Conservation (phyloP, 2,113 vertebrate species). For the Apteryx owenii region DNA sequence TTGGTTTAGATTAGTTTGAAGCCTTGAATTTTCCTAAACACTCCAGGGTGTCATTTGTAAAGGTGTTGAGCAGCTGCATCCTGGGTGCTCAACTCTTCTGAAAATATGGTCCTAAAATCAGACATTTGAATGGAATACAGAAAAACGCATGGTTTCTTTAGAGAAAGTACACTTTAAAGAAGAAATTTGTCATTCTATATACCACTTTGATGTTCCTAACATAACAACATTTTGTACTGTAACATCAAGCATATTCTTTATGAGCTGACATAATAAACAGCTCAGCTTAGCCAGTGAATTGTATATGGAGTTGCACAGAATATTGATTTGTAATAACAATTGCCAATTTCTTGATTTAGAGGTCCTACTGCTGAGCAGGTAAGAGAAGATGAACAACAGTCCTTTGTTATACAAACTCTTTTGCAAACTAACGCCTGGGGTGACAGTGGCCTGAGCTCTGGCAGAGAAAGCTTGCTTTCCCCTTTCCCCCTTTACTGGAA, state of each 20-base stretch:
- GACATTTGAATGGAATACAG: not conserved
- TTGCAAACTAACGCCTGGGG: not conserved
- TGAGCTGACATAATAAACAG: not conserved
- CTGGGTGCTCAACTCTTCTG: not conserved
- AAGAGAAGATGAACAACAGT: not conserved
- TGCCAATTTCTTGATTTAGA: slow-evolving; percentile 3
- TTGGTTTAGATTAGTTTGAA: not conserved
- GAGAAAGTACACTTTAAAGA: not conserved
- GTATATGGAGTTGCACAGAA: not conserved
- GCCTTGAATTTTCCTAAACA: not conserved
- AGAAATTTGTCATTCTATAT: not conserved
- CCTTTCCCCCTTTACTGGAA: not conserved
- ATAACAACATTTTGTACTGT: not conserved
- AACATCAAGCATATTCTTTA: not conserved
- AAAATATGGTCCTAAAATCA: not conserved
- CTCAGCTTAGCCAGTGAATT: not conserved
- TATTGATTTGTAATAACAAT: not conserved
- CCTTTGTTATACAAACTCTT: not conserved
- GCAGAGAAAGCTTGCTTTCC: not conserved
- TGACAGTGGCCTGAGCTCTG: not conserved
- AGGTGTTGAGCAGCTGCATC: not conserved
- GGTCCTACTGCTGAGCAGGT: not conserved
- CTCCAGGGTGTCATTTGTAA: not conserved
- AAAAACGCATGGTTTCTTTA: not conserved
- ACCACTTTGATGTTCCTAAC: not conserved